Conservation (phyloP, 53 echinoderm and acorn worm species). For the Actinopyga echinites region DNA sequence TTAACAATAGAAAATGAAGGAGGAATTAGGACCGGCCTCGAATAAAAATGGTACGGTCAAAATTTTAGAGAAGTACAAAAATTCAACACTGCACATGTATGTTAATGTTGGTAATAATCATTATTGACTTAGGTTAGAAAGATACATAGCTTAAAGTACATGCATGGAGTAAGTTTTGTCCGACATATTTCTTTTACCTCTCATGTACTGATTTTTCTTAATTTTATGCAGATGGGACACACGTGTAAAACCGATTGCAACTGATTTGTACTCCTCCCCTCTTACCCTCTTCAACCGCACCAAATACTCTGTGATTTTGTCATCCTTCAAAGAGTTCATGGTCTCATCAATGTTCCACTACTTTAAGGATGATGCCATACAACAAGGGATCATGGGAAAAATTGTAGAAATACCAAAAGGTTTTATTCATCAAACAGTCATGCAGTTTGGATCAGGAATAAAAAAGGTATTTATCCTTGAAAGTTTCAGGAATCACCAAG, state of each 20-base stretch:
- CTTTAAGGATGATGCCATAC: background rate
- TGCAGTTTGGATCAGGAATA: constrained; percentile 44
- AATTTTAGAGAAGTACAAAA: no score
- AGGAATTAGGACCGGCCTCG: no score
- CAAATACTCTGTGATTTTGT: constrained; percentile 25
- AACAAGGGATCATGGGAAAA: constrained; percentile 41
- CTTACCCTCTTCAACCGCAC: constrained; percentile 18
- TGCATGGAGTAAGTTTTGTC: no score
- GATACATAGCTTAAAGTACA: no score
- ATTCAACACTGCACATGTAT: no score
- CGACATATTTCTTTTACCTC: no score
- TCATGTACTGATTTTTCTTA: no score
- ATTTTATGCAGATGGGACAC: background rate
- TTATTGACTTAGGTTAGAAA: no score
- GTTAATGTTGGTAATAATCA: no score
- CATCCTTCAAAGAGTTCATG: constrained; percentile 46
- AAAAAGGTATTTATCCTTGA: constrained; percentile 33
- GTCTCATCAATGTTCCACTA: constrained; percentile 28
- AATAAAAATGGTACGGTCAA: no score
- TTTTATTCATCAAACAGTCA: constrained; percentile 20
- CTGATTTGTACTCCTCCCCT: constrained; percentile 21
- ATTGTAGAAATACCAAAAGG: constrained; percentile 36
- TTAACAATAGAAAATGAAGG: no score
- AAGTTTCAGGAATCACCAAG: no score
- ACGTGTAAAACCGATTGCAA: background rate